phyloP scores from a whole-genome alignment of 2,888 invertebrate genomes.

The Drosophila mettleri region DNA sequence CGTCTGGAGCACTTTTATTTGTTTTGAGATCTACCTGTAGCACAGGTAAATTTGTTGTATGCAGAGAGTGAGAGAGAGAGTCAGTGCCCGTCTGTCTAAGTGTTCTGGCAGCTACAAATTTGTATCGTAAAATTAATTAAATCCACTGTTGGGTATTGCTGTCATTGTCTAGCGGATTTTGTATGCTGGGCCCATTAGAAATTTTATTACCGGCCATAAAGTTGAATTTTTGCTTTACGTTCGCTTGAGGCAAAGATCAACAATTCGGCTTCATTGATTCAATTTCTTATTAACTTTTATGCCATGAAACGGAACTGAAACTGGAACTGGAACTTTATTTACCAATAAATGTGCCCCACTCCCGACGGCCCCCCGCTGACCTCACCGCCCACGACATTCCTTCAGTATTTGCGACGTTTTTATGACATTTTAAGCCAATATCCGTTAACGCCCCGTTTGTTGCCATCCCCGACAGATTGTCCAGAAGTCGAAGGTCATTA shows the following conservation, averaged over 20 bases:
- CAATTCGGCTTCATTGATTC: conserved; percentile 74
- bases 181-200: conserved; percentile 56
- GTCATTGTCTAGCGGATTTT: conserved; percentile 49
- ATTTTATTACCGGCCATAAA: conserved; percentile 73
- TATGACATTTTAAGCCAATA: conserved; percentile 78
- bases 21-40: too few species aligned
- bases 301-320: conserved; percentile 28
- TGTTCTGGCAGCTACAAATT: conserved; percentile 40
- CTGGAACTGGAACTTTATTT: conserved; percentile 66
- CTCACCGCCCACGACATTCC: background rate
- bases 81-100: conserved; percentile 14
- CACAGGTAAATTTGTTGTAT: conserved; percentile 5
- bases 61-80: too few species aligned
- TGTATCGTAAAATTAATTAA: conserved; percentile 69
- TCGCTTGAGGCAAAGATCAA: conserved; percentile 57
- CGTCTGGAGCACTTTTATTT: too few species aligned
- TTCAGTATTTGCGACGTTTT: conserved; percentile 43
- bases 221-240: conserved; percentile 54
- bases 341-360: conserved; percentile 68
- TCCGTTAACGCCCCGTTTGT: conserved; percentile 70
- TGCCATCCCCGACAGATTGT: conserved; percentile 59
- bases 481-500: conserved; percentile 67
- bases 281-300: conserved; percentile 79
- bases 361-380: background rate
- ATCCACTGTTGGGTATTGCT: conserved; percentile 40